These are phyloP conservation scores for Flexamia atlantica DNA, from an alignment of 2,888 invertebrate species.

Conservation along the genomic window DNA sequence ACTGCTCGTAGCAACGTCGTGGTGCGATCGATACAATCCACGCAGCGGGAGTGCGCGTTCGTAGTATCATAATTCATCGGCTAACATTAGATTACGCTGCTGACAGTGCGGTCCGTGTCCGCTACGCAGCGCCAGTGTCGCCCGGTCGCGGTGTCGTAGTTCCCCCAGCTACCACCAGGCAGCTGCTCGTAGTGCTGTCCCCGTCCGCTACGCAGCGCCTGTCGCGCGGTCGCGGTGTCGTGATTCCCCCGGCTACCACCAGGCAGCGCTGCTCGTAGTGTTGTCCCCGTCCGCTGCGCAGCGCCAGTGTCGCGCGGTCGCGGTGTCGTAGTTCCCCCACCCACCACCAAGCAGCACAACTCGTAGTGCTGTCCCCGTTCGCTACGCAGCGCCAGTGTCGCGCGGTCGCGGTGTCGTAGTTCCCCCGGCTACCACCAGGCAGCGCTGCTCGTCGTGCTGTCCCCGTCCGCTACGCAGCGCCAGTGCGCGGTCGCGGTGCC, in stretches of 20 bases:
- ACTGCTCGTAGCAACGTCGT: no score
- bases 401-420: neutral
- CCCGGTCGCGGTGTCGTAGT: neutral
- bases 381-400: neutral
- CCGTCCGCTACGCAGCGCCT: no score
- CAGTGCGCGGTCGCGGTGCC: slow-evolving; percentile 5
- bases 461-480: neutral
- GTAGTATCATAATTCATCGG: no score
- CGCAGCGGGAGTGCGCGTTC: no score
- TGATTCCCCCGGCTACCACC: no score
- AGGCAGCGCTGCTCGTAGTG: no score
- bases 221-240: no score
- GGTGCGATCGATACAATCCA: no score
- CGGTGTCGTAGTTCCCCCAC: neutral
- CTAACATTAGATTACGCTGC: no score
- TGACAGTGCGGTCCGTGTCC: neutral
- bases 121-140: neutral
- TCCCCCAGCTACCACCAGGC: no score
- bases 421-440: neutral
- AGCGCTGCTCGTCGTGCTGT: neutral
- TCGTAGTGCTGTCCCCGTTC: neutral
- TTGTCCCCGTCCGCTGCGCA: no score
- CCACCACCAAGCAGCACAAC: neutral
- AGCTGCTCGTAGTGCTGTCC: no score
- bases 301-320: neutral